These are phyloP conservation scores for Spilarctia lutea DNA, from an alignment of 2,888 invertebrate genomes.

Conservation along the genomic window DNA sequence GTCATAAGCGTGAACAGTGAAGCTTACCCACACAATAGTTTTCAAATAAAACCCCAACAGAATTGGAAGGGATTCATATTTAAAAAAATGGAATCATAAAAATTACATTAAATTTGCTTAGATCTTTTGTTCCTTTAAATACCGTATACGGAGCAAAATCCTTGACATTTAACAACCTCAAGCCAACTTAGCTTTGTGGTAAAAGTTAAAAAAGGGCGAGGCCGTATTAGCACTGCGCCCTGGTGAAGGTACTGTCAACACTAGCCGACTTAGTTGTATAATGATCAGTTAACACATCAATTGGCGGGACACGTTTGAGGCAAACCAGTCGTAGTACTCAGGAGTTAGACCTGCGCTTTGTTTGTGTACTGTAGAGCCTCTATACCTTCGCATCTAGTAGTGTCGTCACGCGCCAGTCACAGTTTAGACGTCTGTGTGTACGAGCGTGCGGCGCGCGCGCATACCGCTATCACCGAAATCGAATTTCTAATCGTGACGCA, in stretches of 20 bases:
- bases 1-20: constrained; percentile 19
- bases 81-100: neutral
- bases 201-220: constrained; percentile 54
- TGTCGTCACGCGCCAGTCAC: constrained; percentile 70
- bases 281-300: constrained; percentile 68
- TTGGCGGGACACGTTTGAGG: constrained; percentile 64
- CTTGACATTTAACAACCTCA: constrained; percentile 49
- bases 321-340: constrained; percentile 74
- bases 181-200: constrained; percentile 32
- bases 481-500: constrained; percentile 68
- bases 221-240: constrained; percentile 33
- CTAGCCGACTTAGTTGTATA: constrained; percentile 35
- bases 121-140: constrained; percentile 43
- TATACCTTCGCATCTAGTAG: constrained; percentile 30
- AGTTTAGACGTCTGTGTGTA: constrained; percentile 64
- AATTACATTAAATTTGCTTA: neutral
- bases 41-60: neutral
- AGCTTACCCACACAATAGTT: neutral
- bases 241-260: constrained; percentile 41
- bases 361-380: constrained; percentile 45
- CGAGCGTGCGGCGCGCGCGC: constrained; percentile 64
- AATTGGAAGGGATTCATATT: neutral
- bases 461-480: constrained; percentile 54
- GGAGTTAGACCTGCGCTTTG: constrained; percentile 62
- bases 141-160: constrained; percentile 32